A percentile compares a stretch with the other conserved stretches of the same genome.
Conservation (phyloP, 2,888 invertebrate genomes). For the Cryptus armator region DNA sequence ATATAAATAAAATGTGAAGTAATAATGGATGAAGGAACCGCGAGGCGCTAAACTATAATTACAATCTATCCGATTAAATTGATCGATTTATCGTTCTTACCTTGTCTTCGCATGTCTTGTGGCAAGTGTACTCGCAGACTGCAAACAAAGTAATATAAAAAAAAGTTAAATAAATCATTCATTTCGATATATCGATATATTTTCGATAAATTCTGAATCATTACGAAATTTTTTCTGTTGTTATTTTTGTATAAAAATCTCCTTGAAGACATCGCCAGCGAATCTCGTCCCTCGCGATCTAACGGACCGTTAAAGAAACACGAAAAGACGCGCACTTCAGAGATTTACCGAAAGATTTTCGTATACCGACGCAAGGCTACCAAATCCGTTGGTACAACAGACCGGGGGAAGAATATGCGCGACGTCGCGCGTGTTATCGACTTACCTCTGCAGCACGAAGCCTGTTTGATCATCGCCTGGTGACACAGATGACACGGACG, state of each 20-base stretch:
- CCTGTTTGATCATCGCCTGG: slow-evolving; percentile 91
- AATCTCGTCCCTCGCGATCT: slow-evolving; percentile 5
- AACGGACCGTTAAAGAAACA: slow-evolving; percentile 47
- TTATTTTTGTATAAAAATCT: background rate
- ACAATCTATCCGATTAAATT: background rate
- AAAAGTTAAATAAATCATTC: background rate
- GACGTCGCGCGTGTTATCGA: slow-evolving; percentile 57
- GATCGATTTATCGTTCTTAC: slow-evolving; percentile 85
- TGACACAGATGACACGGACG: slow-evolving; percentile 93
- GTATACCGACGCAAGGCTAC: slow-evolving; percentile 43
- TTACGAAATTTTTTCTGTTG: background rate
- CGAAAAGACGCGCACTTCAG: background rate
- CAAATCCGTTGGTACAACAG: slow-evolving; percentile 43
- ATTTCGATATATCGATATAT: background rate
- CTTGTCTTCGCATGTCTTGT: slow-evolving; percentile 92
- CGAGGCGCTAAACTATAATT: background rate
- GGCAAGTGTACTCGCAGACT: slow-evolving; percentile 94
- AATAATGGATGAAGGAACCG: background rate
- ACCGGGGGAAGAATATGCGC: background rate
- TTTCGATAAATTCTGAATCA: background rate
- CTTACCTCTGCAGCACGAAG: slow-evolving; percentile 92
- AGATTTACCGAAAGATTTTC: slow-evolving; percentile 36
- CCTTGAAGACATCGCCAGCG: background rate
- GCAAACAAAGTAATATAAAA: slow-evolving; percentile 86
- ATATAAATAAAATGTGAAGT: background rate